Evolutionary conservation across 2,113 vertebrate genomes (phyloP).

Genomic region (Saguinus imperator): DNA sequence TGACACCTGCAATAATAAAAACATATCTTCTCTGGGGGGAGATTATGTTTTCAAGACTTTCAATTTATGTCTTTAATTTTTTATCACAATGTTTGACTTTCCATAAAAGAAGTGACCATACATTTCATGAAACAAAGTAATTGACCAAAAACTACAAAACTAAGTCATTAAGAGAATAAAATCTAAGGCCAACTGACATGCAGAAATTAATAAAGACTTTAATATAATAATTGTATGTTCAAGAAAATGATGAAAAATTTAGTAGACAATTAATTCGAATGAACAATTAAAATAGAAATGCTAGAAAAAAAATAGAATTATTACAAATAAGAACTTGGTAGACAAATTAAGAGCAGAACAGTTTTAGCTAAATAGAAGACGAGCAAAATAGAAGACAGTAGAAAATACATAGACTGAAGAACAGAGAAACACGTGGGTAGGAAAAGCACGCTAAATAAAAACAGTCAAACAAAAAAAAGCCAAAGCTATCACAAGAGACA

Average conservation of each 20-base stretch:
- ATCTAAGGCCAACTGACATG: background rate
- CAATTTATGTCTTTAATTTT: conserved; percentile 1
- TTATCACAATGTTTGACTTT: background rate
- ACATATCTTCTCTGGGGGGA: background rate
- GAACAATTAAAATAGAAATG: conserved; percentile 22
- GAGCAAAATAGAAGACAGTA: background rate
- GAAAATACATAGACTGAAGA: background rate
- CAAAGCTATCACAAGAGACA: background rate
- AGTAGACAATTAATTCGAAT: background rate
- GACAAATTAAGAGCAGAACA: background rate
- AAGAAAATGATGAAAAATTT: background rate
- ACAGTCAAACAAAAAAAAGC: background rate
- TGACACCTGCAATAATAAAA: background rate
- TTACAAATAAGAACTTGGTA: background rate
- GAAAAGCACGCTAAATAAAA: background rate
- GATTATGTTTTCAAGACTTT: background rate
- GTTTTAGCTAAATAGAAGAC: background rate
- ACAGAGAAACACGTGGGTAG: background rate
- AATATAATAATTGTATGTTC: background rate
- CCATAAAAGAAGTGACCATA: background rate
- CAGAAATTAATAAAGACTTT: background rate
- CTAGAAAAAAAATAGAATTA: background rate
- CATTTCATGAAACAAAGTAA: background rate
- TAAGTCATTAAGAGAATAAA: background rate
- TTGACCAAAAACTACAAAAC: background rate